A percentile compares a stretch with the other conserved stretches of the same genome.
These are phyloP conservation scores for Syndactyla subalaris DNA, from an alignment of 2,797 vertebrate genomes.

Conservation along the genomic window DNA sequence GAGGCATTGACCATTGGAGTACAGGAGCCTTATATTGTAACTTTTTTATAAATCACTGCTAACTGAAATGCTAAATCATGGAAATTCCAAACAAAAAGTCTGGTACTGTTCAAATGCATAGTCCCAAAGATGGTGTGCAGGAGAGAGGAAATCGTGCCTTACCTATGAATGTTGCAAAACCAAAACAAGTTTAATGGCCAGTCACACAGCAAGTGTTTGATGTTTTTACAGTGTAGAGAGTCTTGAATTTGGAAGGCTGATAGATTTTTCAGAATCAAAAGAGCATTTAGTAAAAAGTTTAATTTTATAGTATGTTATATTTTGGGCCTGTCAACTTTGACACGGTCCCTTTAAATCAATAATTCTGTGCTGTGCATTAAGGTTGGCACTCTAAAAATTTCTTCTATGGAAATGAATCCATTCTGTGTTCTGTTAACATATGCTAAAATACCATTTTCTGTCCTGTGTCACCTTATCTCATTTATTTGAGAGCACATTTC, in stretches of 20 bases:
- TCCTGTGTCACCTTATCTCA: neutral
- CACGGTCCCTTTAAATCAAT: neutral
- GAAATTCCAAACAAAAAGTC: conserved; percentile 15
- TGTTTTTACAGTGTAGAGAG: neutral
- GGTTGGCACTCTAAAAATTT: neutral
- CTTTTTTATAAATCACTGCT: neutral
- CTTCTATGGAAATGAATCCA: neutral
- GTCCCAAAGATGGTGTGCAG: neutral
- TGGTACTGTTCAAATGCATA: neutral
- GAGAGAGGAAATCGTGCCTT: neutral
- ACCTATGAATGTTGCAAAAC: neutral
- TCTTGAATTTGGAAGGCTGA: neutral
- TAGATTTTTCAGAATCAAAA: conserved; percentile 11
- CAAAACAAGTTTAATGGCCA: neutral
- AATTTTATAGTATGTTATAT: neutral
- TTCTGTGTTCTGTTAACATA: neutral
- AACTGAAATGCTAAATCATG: conserved; percentile 17
- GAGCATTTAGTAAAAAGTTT: neutral
- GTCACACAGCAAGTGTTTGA: neutral
- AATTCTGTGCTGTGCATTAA: neutral
- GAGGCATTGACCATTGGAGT: neutral
- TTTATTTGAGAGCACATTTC: neutral
- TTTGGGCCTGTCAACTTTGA: neutral
- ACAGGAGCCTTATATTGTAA: neutral
- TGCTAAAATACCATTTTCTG: neutral